Evolutionary conservation across 2,888 invertebrate species (phyloP).

Genomic region (Rhamnusium bicolor): DNA sequence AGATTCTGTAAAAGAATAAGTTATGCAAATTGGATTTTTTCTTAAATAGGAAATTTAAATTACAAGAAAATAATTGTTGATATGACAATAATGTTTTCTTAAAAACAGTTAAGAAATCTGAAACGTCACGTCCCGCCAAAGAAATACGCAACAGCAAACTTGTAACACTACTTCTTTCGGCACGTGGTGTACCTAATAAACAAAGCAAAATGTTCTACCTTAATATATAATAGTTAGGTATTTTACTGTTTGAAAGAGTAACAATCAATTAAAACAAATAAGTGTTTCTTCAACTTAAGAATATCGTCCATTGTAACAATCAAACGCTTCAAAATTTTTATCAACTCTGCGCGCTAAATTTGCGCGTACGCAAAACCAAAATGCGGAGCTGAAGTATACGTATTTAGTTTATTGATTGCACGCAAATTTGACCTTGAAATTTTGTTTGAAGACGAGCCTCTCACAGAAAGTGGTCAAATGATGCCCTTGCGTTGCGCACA

Average conservation of each 20-base stretch:
- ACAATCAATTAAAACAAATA: not conserved
- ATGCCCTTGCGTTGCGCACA: slow-evolving; percentile 67
- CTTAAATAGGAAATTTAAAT: too few species aligned
- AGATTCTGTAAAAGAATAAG: too few species aligned
- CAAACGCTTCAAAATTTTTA: slow-evolving; percentile 4
- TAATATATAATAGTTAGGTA: too few species aligned
- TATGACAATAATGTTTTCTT: not conserved
- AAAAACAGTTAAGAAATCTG: not conserved
- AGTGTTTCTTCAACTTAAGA: not conserved
- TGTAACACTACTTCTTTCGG: slow-evolving; percentile 27
- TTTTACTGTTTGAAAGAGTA: not conserved
- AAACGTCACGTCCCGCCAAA: slow-evolving; percentile 16
- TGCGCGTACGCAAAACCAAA: slow-evolving; percentile 39
- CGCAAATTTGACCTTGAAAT: slow-evolving; percentile 64
- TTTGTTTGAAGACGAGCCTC: slow-evolving; percentile 55
- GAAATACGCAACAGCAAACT: slow-evolving; percentile 46
- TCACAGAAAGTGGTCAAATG: slow-evolving; percentile 58
- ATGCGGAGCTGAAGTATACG: slow-evolving; percentile 28
- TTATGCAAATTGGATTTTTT: too few species aligned
- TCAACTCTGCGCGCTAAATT: not conserved
- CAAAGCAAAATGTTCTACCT: slow-evolving; percentile 24
- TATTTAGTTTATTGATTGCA: slow-evolving; percentile 57
- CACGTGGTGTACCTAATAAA: slow-evolving; percentile 50
- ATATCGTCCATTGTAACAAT: not conserved
- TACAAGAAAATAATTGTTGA: not conserved